Evolutionary conservation across 2,797 vertebrate genomes (phyloP), one percentile per base, ranked within the genome.

Genomic region (Thaleichthys pacificus): DNA sequence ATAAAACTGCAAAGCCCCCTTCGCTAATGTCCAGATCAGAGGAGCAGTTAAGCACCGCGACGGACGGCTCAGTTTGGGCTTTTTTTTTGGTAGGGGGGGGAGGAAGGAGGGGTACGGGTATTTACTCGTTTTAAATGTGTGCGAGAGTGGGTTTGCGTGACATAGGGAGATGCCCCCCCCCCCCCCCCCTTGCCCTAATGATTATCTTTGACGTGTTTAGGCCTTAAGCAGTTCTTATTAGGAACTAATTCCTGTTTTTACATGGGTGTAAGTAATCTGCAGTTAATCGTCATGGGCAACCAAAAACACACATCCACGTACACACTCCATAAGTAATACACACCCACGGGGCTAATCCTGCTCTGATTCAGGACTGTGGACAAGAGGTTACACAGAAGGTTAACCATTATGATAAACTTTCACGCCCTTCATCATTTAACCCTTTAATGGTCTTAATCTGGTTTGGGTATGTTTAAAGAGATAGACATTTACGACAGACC

Each of bases 181-280:
- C 83, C 24, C 71, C 51, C 84, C 73, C 83, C 24, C 71, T 56
- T 77, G 81, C 77, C 71, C 78, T 81, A 80, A 81, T 89, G 86
- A 90, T 91, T 87, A 90, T 91, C 88, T 87, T 89, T 86, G 75
- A 71, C 47, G 51, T 85, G 91, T 92, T 89, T 89, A 87, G 84
- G 79, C 83, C 85, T 85, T 89, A 89, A 91, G 90, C 87, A 90
- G 76, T 86, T 89, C 87, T 89, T 89, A 89, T 88, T 85, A 80
- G 80, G 77, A 84, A 85, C 84, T 91, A 92, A 92, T 91, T 89
- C 89, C 89, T 89, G 82, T 90, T 91, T 89, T 86, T 86, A 83
- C 75, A 75, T 57, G 87, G 77, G 87, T 90, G 87, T 90, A 90
- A 90, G 87, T 91, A 92, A 91, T 91, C 91, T 91, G 84, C 80